Percentiles rank a stretch among this genome's conserved stretches.
Evolutionary conservation across 2,113 vertebrate genomes (phyloP).

Genomic region (Pardalotus punctatus): DNA sequence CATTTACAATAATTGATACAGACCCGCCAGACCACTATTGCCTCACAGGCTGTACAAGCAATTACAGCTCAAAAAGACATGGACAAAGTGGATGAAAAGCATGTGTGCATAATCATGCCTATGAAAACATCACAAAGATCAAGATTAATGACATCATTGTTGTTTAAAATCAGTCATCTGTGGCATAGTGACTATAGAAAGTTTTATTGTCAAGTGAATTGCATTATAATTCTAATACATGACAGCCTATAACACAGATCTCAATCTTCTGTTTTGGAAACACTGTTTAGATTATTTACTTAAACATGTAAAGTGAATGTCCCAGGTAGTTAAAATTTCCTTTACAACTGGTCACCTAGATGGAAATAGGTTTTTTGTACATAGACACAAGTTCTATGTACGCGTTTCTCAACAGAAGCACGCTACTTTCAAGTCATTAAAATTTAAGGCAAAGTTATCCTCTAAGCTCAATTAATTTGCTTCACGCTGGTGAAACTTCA

Average conservation of each 20-base stretch:
- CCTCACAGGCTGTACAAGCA: neutral
- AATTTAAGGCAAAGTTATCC: neutral
- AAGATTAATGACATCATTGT: neutral
- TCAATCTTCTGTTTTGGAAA: neutral
- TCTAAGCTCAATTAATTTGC: neutral
- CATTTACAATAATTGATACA: neutral
- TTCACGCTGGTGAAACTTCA: neutral
- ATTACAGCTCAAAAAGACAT: neutral
- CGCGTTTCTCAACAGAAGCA: neutral
- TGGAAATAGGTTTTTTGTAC: neutral
- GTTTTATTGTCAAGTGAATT: neutral
- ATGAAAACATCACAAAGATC: neutral
- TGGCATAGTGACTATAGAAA: neutral
- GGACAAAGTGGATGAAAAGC: neutral
- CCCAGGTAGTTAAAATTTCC: neutral
- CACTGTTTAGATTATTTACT: neutral
- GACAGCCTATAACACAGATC: neutral
- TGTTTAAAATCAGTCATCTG: neutral
- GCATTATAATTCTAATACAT: neutral
- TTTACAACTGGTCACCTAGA: neutral
- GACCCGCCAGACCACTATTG: neutral
- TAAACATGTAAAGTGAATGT: neutral
- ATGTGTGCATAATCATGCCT: neutral
- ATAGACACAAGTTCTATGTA: neutral
- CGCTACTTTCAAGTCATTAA: neutral